A percentile compares a stretch with the other conserved stretches of the same genome.
Evolutionary conservation across 1,140 invertebrate species (phyloP).

Genomic region (Pogonognathellus flavescens): DNA sequence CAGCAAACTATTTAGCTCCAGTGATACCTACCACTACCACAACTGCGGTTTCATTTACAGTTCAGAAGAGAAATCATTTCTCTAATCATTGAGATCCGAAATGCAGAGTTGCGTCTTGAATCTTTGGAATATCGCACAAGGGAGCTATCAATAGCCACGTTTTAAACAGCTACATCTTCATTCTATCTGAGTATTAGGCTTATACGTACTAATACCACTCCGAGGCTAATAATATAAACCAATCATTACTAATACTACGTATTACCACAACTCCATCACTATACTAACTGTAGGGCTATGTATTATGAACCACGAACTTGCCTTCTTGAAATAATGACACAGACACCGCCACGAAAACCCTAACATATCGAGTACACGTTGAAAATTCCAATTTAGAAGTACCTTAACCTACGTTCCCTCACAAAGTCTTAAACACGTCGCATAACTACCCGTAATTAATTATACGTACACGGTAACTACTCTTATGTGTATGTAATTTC

Average conservation of each 20-base stretch:
- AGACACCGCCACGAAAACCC: no score
- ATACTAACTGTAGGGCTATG: no score
- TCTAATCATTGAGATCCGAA: conserved; percentile 41
- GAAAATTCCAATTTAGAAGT: no score
- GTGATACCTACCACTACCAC: conserved; percentile 3
- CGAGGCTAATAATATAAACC: not conserved
- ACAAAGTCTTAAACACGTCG: no score
- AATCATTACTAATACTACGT: not conserved
- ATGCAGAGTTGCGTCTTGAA: conserved; percentile 33
- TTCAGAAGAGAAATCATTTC: conserved; percentile 17
- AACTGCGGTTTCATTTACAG: conserved; percentile 36
- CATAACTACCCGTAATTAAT: no score
- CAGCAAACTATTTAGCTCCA: not conserved
- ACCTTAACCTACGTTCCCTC: no score
- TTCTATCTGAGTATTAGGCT: not conserved
- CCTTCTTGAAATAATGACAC: no score
- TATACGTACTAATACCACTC: not conserved
- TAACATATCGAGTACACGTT: no score
- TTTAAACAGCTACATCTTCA: not conserved
- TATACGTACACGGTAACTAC: no score
- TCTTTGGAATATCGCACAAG: conserved; percentile 16
- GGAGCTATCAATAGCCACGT: conserved; percentile 37
- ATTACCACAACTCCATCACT: no score
- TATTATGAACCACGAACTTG: no score
- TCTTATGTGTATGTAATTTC: no score